Evolutionary conservation across 2,113 vertebrate species (phyloP), one percentile per base, ranked within the genome.

Genomic region (Amphilophus citrinellus): DNA sequence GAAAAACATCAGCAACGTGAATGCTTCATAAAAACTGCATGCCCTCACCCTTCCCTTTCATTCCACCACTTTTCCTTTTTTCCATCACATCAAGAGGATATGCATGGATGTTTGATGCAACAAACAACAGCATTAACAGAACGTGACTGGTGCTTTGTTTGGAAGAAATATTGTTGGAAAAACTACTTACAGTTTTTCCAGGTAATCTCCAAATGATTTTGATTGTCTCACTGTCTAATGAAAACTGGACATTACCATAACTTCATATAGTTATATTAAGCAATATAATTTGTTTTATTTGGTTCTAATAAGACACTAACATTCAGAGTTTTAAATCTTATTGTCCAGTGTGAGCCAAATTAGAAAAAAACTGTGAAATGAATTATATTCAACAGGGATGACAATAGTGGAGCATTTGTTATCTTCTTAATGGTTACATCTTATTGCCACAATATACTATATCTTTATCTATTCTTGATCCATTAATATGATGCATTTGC

Each of bases 11-110:
- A 80, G 61, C 61, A 79, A 86, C 77, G 87, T 71, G 73, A 80
- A 88, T 79, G 75, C 59, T 84, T 94, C 86, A 92, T 92, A 82
- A 92, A 87, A 92, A 88, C 68, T 90, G 91, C 82, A 90, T 88
- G 84, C 58, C 65, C 68, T 84, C 75, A 79, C 30, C 18, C 68
- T 73, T 59, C 79, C 17, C 30, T 68, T 80, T 80, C 42, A 24
- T 87, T 73, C 71, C 50, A 65, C 50, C 84, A 80, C 83, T 68
- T 57, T 78, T 61, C 57, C 47, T 76, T 80, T 30, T 80, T 76
- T 58, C 83, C 30, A 30, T 79, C 11, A 35, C 65, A 60, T 73
- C 44, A 71, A 66, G 60, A 78, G 71, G 35, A 1, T n/a, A 68
- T 35, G 53, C 83, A 76, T 15, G 62, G 27, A 42, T 61, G 61